phyloP scores from a whole-genome alignment of 1,140 invertebrate species.

The Scaptomyza hsui region DNA sequence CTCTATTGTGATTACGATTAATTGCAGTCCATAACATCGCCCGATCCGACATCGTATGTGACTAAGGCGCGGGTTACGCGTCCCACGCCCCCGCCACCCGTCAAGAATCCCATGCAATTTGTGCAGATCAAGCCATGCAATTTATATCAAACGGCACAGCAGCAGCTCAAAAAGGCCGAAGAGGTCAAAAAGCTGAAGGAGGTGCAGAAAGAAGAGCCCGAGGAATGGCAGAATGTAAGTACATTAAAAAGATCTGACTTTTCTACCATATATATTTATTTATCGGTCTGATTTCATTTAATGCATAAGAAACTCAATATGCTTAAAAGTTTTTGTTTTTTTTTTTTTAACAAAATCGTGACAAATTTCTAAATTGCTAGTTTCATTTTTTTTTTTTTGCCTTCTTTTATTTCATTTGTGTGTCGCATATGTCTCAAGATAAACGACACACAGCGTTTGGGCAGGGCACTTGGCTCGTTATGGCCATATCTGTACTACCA shows the following conservation, averaged over 20 bases:
- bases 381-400: slow-evolving; percentile 17
- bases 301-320: slow-evolving; percentile 37
- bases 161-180: slow-evolving; percentile 93
- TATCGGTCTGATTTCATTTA: no score
- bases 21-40: slow-evolving; percentile 76
- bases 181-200: slow-evolving; percentile 92
- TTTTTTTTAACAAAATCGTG: slow-evolving; percentile 51
- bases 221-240: slow-evolving; percentile 96
- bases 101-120: slow-evolving; percentile 94
- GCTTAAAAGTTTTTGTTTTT: slow-evolving; percentile 9
- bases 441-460: slow-evolving; percentile 31
- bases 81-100: slow-evolving; percentile 89
- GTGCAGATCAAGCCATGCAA: slow-evolving; percentile 94
- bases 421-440: slow-evolving; percentile 35
- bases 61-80: slow-evolving; percentile 84
- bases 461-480: slow-evolving; percentile 36
- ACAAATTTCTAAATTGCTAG: slow-evolving; percentile 56
- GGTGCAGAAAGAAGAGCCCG: slow-evolving; percentile 90
- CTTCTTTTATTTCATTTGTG: not conserved
- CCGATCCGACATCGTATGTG: slow-evolving; percentile 82
- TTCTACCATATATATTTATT: not conserved
- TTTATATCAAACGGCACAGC: slow-evolving; percentile 92
- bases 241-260: slow-evolving; percentile 2
- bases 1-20: slow-evolving; percentile 45
- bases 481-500: slow-evolving; percentile 29